These are phyloP conservation scores for Caenorhabditis imperialis DNA, from an alignment of 2,888 invertebrate species.

Conservation along the genomic window DNA sequence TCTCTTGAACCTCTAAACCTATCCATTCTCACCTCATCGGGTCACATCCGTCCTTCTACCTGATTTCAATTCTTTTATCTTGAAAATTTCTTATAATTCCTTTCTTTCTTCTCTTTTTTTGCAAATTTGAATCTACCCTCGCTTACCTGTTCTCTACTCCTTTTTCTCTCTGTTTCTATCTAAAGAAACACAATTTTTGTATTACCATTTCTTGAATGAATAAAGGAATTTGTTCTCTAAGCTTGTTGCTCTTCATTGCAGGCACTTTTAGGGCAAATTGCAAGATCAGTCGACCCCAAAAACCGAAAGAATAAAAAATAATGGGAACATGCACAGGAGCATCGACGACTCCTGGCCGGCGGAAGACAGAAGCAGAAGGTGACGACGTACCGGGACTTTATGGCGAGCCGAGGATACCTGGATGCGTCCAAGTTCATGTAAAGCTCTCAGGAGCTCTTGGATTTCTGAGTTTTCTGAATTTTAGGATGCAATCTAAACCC, in stretches of 20 bases:
- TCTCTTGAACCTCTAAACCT: conserved; percentile 2
- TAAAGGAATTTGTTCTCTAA: conserved; percentile 9
- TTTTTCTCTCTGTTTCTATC: no score
- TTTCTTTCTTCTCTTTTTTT: conserved; percentile 5
- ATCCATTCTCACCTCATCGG: neutral
- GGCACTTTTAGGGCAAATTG: conserved; percentile 7
- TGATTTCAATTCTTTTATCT: neutral
- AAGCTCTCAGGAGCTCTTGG: neutral
- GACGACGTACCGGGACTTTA: conserved; percentile 49
- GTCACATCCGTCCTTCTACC: neutral
- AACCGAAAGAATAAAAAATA: conserved; percentile 5
- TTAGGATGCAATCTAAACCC: conserved; percentile 45
- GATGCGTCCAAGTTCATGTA: conserved; percentile 43
- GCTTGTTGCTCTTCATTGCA: conserved; percentile 1
- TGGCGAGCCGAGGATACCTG: conserved; percentile 50
- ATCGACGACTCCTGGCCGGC: conserved; percentile 19
- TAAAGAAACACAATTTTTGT: no score
- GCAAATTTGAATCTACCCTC: neutral
- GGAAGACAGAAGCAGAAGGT: conserved; percentile 31
- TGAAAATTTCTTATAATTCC: conserved; percentile 11
- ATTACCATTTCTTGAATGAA: neutral
- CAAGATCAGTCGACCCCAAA: conserved; percentile 1
- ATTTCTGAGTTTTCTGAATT: conserved; percentile 2
- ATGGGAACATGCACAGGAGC: conserved; percentile 17
- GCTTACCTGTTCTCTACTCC: neutral